Evolutionary conservation across 2,113 vertebrate species (phyloP), one percentile per base, ranked within the genome.

Genomic region (Sceloporus tristichus): DNA sequence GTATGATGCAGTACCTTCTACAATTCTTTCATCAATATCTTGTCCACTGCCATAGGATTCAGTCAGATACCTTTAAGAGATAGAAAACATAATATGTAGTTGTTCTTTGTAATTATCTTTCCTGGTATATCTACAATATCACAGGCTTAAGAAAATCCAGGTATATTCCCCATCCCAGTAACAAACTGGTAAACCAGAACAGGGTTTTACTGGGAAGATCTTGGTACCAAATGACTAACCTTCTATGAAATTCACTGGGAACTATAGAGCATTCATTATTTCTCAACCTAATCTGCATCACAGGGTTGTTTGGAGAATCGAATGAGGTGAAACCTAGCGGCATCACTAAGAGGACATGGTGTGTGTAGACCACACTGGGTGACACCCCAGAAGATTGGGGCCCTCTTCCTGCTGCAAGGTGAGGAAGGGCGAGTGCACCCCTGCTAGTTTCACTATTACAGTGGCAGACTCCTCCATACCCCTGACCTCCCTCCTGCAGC

Each of bases 1-100:
- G 71, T 21, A 87, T 80, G 85, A 42, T 66, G 81, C 85, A 90
- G 66, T 95, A 99, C 99, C 99, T 98, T 99, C 99, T 78, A 99
- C 99, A 94, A 99, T 99, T 90, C 99, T 96, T 65, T 99, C 98
- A 92, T 99, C 99, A 76, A 99, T 99, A 95, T 99, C 99, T 96
- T 99, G 99, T 27, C 98, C 98, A 2, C 97, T 98, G 40, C 99
- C 98, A 79, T 99, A 99, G 0, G 98, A 98, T 68, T 98, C 97
- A 21, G 98, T 99, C 91, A 99, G 93, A 94, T 99, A 99, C 87
- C 99, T 99, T 90, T 73, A 90, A 91, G 90, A 13, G 5, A 88
- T 87, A 82, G 14, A 27, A 84, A 92, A 92, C 21, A 81, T 65
- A 70, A 89, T 18, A 90, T 73, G 11, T 29, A 84, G 53, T 0